phyloP scores from a whole-genome alignment of 2,113 vertebrate species.

The Boulengerochromis microlepis region DNA sequence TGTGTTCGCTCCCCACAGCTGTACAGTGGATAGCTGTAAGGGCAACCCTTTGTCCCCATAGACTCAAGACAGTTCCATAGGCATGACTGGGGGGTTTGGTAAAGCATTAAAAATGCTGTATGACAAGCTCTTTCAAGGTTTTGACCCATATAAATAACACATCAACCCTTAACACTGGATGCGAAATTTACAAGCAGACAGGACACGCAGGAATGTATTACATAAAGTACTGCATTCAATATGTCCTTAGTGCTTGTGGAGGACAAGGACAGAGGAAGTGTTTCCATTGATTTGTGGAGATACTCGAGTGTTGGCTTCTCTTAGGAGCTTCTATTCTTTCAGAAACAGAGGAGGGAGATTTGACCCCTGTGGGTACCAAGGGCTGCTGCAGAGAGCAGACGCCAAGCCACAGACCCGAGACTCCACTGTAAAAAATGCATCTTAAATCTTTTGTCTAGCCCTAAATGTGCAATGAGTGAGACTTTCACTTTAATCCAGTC shows the following conservation, averaged over 20 bases:
- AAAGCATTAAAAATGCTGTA: not conserved
- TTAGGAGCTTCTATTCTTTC: slow-evolving; percentile 29
- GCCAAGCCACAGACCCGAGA: slow-evolving; percentile 34
- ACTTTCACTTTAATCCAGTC: not conserved
- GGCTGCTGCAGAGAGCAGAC: slow-evolving; percentile 39
- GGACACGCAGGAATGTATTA: not conserved
- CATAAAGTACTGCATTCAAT: slow-evolving; percentile 8
- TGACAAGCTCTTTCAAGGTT: not conserved
- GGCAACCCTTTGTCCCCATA: not conserved
- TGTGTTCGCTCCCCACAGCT: slow-evolving; percentile 16
- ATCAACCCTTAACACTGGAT: not conserved
- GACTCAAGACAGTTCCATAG: not conserved
- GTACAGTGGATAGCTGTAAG: not conserved
- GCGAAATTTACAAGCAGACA: slow-evolving; percentile 15
- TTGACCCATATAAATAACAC: not conserved
- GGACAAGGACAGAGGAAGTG: slow-evolving; percentile 45
- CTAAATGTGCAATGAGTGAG: not conserved
- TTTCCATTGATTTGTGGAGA: slow-evolving; percentile 54
- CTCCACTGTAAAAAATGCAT: slow-evolving; percentile 44
- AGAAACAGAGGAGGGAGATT: slow-evolving; percentile 46
- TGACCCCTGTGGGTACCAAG: slow-evolving; percentile 59
- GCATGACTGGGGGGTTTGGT: not conserved
- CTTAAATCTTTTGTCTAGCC: not conserved
- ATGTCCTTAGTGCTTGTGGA: slow-evolving; percentile 6
- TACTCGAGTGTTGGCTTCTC: slow-evolving; percentile 23